Evolutionary conservation across 92 coral and sea anemone species (phyloP), one percentile per base, ranked within the genome.

Genomic region (Micromussa lordhowensis): DNA sequence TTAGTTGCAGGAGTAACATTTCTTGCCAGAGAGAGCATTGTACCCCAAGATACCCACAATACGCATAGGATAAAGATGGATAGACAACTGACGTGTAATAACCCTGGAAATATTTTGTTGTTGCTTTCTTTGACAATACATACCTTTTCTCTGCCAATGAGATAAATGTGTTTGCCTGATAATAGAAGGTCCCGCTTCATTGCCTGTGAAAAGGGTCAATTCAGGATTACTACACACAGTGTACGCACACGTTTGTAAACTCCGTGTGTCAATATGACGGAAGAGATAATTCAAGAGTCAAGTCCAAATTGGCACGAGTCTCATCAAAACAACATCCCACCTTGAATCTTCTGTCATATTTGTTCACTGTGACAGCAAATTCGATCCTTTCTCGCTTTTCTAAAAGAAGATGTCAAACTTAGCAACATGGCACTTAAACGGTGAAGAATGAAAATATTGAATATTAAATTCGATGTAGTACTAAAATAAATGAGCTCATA

Each of bases 371-470:
- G 69, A 94, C 96, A 26, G 99, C 99, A 91, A 97, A 97, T 92
- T 97, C 99, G 59, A 97, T 94, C 79, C 99, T 86, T 94, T 97
- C 99, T 19, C 99, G 98, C 75, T 97, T 97, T 88, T 97, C 99
- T 97, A 78, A n/a, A 79, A 69, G 36, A 40, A 5, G 82, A 40
- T 6, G 22, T 36, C 4, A 68, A 40, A n/a, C 2, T 10, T 19
- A 63, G 18, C 22, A 26, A 75, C 26, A 85, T 44, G 54, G 19
- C 29, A 55, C 2, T 64, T 21, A 12, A 55, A 78, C 51, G 66
- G 48, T 3, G 22, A 77, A 10, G 44, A n/a, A 11, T 8, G 26
- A 51, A 78, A 10, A 21, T 14, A 35, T 26, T 40, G n/a, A 55
- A 17, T 44, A 44, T 44, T 38, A 19, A 5, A 17, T 18, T 22